A percentile compares a stretch with the other conserved stretches of the same genome.
phyloP scores from a whole-genome alignment of 2,888 invertebrate genomes.

The Eupithecia pulchellata region DNA sequence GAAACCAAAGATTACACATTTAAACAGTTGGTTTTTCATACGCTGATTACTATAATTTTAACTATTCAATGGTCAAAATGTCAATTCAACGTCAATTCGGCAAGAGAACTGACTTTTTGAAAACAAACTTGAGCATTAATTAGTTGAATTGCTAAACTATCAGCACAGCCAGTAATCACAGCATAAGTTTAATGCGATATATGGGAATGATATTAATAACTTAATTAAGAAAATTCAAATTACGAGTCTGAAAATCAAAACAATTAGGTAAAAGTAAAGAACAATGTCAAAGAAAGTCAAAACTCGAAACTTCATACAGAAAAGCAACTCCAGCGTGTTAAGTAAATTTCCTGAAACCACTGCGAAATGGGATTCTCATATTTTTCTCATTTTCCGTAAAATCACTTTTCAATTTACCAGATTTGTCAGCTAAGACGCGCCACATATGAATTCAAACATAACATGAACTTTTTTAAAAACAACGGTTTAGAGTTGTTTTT shows the following conservation, averaged over 20 bases:
- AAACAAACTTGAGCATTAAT: too few relatives aligned
- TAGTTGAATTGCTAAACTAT: too few relatives aligned
- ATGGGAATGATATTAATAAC: too few relatives aligned
- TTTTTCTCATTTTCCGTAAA: slow-evolving; percentile 23
- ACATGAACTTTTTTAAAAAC: not conserved
- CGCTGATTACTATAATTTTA: too few relatives aligned
- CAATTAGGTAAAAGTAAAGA: not conserved
- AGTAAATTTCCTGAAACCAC: not conserved
- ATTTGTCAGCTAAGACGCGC: slow-evolving; percentile 24
- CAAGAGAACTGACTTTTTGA: too few relatives aligned
- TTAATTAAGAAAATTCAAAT: too few relatives aligned
- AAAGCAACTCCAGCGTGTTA: not conserved
- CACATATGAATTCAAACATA: slow-evolving; percentile 7
- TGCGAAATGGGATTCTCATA: slow-evolving; percentile 2
- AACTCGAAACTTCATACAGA: not conserved
- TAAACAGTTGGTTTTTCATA: too few relatives aligned
- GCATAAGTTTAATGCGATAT: too few relatives aligned
- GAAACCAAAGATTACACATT: too few relatives aligned
- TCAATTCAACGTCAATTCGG: too few relatives aligned
- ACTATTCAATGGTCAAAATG: too few relatives aligned
- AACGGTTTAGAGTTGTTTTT: not conserved
- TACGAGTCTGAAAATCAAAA: not conserved
- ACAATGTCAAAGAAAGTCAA: not conserved
- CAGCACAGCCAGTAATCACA: too few relatives aligned
- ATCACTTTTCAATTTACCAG: slow-evolving; percentile 35